Base-by-base conservation (phyloP, 2,113 vertebrate species). In the Apodemus sylvaticus region DNA sequence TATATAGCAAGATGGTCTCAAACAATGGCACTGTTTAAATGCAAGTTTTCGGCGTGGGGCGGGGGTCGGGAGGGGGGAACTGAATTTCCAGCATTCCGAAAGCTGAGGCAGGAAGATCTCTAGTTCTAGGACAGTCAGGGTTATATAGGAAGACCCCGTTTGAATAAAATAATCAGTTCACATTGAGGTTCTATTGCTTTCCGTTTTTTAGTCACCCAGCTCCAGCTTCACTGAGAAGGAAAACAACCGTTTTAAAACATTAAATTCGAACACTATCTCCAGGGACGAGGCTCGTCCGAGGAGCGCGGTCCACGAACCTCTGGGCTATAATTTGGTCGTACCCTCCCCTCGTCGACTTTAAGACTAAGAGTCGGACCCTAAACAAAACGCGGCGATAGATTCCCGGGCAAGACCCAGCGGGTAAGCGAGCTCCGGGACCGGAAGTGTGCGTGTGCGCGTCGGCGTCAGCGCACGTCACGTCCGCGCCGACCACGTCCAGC, bases 351-450 rank as follows among this genome's bases (percentile, higher is more conserved):
- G 48, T 17, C 12, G 36, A 60, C 62, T 17, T 45, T 13, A 0
- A 90, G 24, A 31, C 24, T 58, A 73, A 6, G 0, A 2, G 6
- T 6, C 9, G 1, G 34, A 26, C 36, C 42, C 9, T 22, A 78
- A 86, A n/a, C 12, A 73, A 60, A 48, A 11, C 10, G 0, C 48
- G 0, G 0, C 7, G 1, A 0, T 1, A 36, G 0, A 0, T 14
- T 0, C 0, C 0, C 0, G 0, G 31, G 66, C 12, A 13, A 70
- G 1, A 0, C 9, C 7, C 29, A 2, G 0, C 12, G 0, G 3
- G 19, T 0, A 5, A 16, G 31, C 26, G 4, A 1, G 2, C 0
- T 64, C 66, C 20, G 2, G 39, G 0, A 10, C 51, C 55, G 36
- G n/a, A 92, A 96, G 4, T 10, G 26, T 29, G 39, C 58, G 81